Evolutionary conservation across 2,113 vertebrate species (phyloP), one percentile per base, ranked within the genome.

Genomic region (Pionites leucogaster): DNA sequence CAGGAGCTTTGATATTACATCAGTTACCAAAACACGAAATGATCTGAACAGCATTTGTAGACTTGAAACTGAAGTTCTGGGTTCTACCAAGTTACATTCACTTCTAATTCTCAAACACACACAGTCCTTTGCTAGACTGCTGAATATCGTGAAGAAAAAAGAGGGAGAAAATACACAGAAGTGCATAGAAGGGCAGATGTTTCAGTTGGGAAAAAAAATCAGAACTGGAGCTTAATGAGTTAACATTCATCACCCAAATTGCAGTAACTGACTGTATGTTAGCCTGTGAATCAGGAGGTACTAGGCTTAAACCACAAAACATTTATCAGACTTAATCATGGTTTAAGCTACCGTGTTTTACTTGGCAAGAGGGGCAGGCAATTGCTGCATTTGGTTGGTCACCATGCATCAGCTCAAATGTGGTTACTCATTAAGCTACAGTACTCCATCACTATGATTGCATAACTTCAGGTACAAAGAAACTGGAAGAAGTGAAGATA

Each of bases 1-100:
- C 90, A 90, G 57, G 41, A 55, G 42, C 80, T 95, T 49, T 94
- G 83, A 95, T 76, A 78, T 86, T 75, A 70, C 39, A 92, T 86
- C 72, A 91, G 57, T 89, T 88, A 94, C 76, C 69, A 94, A 95
- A 97, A 63, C 89, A 95, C 71, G 64, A 81, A 93, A 37, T 70
- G 63, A 95, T 88, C 63, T 80, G 88, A 95, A 96, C 62, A 96
- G 89, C 67, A 85, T 82, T 95, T 81, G n/a, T 77, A 64, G 52
- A 70, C 49, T 72, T 74, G 74, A 96, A 94, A 35, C 68, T 6
- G 49, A 14, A 86, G 84, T 25, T 74, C 59, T 49, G 72, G 29
- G 59, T 90, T 42, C 62, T 81, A 90, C 70, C 49, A 91, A 71
- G 83, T 92, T 47, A 76, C 57, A 88, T 28, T 93, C 24, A 42